These are phyloP conservation scores for Cremastobaeus sp. DNA, from an alignment of 2,888 invertebrate species.

Conservation along the genomic window DNA sequence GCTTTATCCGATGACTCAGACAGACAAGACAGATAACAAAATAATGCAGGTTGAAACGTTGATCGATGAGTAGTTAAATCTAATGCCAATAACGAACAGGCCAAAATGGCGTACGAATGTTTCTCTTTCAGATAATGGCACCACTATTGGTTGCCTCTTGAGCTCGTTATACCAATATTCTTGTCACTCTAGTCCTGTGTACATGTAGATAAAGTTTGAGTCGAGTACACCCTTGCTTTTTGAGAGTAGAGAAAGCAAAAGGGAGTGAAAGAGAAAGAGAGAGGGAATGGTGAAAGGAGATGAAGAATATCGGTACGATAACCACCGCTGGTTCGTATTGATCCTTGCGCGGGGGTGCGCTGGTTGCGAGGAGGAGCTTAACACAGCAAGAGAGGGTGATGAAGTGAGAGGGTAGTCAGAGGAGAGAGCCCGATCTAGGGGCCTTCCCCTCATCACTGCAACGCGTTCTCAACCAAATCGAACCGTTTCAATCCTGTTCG, in stretches of 20 bases:
- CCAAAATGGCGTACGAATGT: conserved; percentile 34
- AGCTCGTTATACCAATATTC: conserved; percentile 55
- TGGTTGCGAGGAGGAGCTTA: conserved; percentile 54
- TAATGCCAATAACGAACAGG: conserved; percentile 36
- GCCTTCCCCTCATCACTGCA: conserved; percentile 25
- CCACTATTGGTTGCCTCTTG: conserved; percentile 23
- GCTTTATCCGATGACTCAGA: neutral
- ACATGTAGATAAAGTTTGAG: conserved; percentile 42
- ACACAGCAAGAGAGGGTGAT: conserved; percentile 48
- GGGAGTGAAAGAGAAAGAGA: conserved; percentile 13
- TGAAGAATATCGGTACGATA: conserved; percentile 71
- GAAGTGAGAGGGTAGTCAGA: conserved; percentile 37
- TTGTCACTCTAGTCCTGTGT: conserved; percentile 44
- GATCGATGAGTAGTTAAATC: conserved; percentile 22
- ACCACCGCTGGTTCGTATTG: conserved; percentile 74
- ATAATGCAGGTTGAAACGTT: conserved; percentile 13
- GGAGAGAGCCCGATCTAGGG: conserved; percentile 33
- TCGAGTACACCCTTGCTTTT: conserved; percentile 39
- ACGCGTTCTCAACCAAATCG: conserved; percentile 51
- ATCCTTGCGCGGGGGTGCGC: conserved; percentile 69
- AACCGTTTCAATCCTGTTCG: conserved; percentile 52
- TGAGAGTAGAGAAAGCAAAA: conserved; percentile 11
- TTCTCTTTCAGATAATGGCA: conserved; percentile 27
- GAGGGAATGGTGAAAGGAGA: conserved; percentile 12
- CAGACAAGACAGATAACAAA: conserved; percentile 17